Evolutionary conservation across 2,113 vertebrate species (phyloP), one percentile per base, ranked within the genome.

Genomic region (Callopanchax toddi): DNA sequence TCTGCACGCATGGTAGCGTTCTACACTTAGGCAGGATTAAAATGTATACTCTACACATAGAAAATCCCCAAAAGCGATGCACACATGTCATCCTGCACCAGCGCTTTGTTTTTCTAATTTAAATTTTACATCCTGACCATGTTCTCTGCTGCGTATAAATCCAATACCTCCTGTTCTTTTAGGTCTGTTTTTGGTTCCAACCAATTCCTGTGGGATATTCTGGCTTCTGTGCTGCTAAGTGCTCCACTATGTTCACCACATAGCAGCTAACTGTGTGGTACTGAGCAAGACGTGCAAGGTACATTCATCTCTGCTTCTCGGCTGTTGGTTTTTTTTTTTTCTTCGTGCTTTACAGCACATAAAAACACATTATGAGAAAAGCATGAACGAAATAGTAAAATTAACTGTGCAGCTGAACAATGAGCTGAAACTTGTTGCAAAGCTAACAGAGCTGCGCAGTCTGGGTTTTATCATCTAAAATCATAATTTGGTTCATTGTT

Each of bases 181-280:
- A 10, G 36, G 36, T 58, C 45, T 17, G 26, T 51, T 71, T 67
- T 67, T 57, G 34, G 26, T 54, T 61, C 26, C 34, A 4, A 23
- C n/a, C 56, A 58, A 11, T 37, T 64, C 50, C 54, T 34, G 13
- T n/a, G 12, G 37, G 7, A 63, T 10, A 23, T 11, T 18, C 11
- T 17, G 11, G 16, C 50, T 40, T 20, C 21, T 43, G 17, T 26
- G n/a, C 44, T 46, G 16, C 26, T 48, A 56, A 53, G 59, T 34
- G 25, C 39, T 52, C 21, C 13, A 32, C 25, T 34, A 25, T 18
- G 45, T 71, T 57, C 52, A 44, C 39, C 52, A 49, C 22, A 15
- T 22, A 20, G 25, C 25, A 10, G 10, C 32, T 57, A 39, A 18
- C 36, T 18, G 12, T 22, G 34, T n/a, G 53, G 42, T 36, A 26